Base-by-base conservation (phyloP, 1,140 invertebrate genomes). In the Aphidius gifuensis region DNA sequence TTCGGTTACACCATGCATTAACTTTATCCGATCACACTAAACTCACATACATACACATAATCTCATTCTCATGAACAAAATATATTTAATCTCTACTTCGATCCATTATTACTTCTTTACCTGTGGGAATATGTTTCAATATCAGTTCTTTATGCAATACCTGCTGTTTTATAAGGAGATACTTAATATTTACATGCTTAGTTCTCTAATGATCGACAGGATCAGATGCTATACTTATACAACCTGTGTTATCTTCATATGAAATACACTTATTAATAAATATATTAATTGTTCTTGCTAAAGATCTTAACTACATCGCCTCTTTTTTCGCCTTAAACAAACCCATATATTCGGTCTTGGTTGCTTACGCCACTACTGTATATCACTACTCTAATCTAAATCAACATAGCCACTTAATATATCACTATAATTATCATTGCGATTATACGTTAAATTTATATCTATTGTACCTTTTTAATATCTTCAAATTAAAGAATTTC, bases 91-190 rank as follows among this genome's bases (percentile, higher is more conserved):
- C n/a, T n/a, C n/a, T n/a, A n/a, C n/a, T n/a, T n/a, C n/a, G n/a
- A n/a, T n/a, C n/a, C n/a, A n/a, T n/a, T n/a, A n/a, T n/a, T n/a
- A n/a, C n/a, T 72, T 73, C 77, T 67, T 76, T 78, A 49, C 72
- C 75, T 67, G 80, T 80, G 69, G 73, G 69, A 67, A 71, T 71
- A 71, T 79, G 80, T 4, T 71, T 72, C 40, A 79, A 65, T 50
- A 79, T 58, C 61, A 78, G 76, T 51, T 32, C n/a, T 32, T 51
- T 51, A 9, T 32, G 23, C 39, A 32, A 21, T 32, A 51, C 49
- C 16, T 51, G 49, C 21, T 32, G 6, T 51, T 32, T 51, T 7
- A 7, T 32, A 32, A 51, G 39, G 23, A 32, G 49, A 32, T 51
- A 51, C 49, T 51, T 51, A 11, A 51, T 51, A 32, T 51, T 32